A percentile compares a stretch with the other conserved stretches of the same genome.
These are phyloP conservation scores for Orchesella cincta DNA, from an alignment of 1,140 invertebrate species.

Conservation along the genomic window DNA sequence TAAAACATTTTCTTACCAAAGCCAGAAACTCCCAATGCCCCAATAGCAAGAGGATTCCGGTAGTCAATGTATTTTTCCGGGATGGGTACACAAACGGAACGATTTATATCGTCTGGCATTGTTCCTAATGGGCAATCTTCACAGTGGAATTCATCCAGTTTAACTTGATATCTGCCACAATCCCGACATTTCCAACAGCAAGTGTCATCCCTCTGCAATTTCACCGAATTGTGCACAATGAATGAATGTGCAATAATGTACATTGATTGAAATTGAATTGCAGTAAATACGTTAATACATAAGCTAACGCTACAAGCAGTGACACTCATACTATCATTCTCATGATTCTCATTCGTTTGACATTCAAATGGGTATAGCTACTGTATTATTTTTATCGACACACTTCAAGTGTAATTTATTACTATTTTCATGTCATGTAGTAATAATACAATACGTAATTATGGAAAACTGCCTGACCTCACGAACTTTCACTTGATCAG, in stretches of 20 bases:
- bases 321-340: too few relatives aligned
- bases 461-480: conserved; percentile 52
- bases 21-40: conserved; percentile 61
- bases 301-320: too few relatives aligned
- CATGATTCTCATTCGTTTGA: too few relatives aligned
- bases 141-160: conserved; percentile 65
- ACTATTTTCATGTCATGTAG: too few relatives aligned
- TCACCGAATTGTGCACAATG: too few relatives aligned
- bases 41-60: conserved; percentile 62
- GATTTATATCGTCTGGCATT: conserved; percentile 55
- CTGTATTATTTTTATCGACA: too few relatives aligned
- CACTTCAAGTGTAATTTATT: too few relatives aligned
- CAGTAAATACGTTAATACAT: too few relatives aligned
- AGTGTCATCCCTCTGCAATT: conserved; percentile 58
- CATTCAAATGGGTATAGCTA: too few relatives aligned
- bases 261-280: too few relatives aligned
- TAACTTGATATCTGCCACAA: conserved; percentile 66
- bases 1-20: conserved; percentile 55
- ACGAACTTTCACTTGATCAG: conserved; percentile 58
- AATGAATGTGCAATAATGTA: too few relatives aligned
- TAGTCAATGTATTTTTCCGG: conserved; percentile 62
- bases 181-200: conserved; percentile 66
- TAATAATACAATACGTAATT: too few relatives aligned
- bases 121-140: conserved; percentile 62
- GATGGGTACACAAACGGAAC: conserved; percentile 59